Conservation (phyloP, 2,113 vertebrate genomes). For the Arizona elegans region DNA sequence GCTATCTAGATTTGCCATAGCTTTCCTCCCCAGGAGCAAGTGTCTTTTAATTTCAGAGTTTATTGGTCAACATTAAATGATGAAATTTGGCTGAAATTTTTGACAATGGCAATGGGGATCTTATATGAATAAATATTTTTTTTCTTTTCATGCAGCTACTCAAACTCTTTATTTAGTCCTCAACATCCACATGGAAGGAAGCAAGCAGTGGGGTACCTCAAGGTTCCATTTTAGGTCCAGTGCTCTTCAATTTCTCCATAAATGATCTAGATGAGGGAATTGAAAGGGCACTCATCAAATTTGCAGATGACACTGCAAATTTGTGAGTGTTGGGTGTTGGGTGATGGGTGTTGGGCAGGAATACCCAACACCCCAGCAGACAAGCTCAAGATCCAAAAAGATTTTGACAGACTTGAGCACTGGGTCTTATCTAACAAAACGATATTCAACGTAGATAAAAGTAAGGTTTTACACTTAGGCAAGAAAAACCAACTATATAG, state of each 20-base stretch:
- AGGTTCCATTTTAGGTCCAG: background rate
- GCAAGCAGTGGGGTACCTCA: background rate
- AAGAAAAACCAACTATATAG: background rate
- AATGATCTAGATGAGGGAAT: background rate
- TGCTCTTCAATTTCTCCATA: background rate
- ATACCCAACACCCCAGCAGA: background rate
- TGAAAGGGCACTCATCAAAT: background rate
- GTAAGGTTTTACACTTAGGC: background rate
- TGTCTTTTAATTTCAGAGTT: background rate
- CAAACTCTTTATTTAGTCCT: background rate
- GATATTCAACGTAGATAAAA: background rate
- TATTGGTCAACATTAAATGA: background rate
- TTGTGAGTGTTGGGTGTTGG: too few species aligned
- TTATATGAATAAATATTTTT: background rate
- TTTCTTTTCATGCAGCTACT: background rate
- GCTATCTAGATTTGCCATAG: too few species aligned
- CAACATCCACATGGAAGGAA: background rate
- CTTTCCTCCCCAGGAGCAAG: too few species aligned
- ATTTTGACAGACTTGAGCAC: background rate
- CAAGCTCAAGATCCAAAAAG: background rate
- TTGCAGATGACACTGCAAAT: background rate
- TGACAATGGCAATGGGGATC: background rate
- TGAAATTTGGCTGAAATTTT: background rate
- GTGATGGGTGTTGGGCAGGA: background rate
- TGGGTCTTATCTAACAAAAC: background rate